Conservation (phyloP, 2,797 vertebrate genomes). For the Melanitta fusca region DNA sequence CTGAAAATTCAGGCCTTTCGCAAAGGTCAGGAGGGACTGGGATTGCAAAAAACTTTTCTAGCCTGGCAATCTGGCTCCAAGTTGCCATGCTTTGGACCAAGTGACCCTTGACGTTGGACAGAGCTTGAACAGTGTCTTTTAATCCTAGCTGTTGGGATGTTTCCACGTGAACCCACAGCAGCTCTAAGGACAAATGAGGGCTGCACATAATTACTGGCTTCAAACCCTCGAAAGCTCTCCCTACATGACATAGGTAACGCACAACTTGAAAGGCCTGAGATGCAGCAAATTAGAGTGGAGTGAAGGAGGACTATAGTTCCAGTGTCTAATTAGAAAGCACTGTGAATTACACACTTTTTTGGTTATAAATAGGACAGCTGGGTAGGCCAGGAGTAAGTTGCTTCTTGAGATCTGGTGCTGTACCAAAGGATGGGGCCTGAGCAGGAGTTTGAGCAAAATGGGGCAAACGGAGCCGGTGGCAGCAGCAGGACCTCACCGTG, state of each 20-base stretch:
- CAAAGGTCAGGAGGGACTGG: constrained; percentile 17
- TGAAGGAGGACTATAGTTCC: constrained; percentile 24
- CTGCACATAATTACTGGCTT: background rate
- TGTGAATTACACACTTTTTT: background rate
- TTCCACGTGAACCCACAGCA: background rate
- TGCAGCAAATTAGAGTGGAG: background rate
- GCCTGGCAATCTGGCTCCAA: background rate
- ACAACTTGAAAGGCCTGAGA: background rate
- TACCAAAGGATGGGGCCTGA: background rate
- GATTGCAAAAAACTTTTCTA: background rate
- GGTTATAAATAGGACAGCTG: constrained; percentile 7
- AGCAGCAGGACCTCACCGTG: background rate
- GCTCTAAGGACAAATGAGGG: background rate
- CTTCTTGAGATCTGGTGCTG: background rate
- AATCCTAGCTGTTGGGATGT: background rate
- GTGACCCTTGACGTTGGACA: background rate
- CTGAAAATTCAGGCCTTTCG: constrained; percentile 5
- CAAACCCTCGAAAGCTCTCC: background rate
- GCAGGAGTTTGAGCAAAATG: background rate
- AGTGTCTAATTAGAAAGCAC: constrained; percentile 36
- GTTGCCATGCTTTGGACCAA: background rate
- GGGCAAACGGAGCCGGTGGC: background rate
- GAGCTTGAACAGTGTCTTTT: background rate
- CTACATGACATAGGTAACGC: background rate
- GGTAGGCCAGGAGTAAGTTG: background rate